Evolutionary conservation across 2,888 invertebrate species (phyloP), one percentile per base, ranked within the genome.

Genomic region (Tridacna gigas): DNA sequence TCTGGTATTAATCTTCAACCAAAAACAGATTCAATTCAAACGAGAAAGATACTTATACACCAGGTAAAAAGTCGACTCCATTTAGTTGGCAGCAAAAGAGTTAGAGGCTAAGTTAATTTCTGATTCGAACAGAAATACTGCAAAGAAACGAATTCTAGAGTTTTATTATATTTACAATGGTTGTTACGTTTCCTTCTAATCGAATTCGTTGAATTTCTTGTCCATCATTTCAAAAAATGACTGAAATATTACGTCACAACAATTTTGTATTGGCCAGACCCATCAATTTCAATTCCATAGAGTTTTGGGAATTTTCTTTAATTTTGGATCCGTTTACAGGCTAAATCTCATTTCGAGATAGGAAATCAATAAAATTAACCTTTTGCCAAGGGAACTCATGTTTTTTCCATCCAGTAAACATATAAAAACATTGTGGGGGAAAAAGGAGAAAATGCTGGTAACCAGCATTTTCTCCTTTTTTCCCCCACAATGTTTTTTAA

Each of bases 281-380:
- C 73, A 63, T 73, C 78, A 78, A 78, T 78, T 78, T 78, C 73
- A 78, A 78, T 71, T 78, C 26, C 56, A 7, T 26, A 67, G n/a
- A 37, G 45, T 71, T 60, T 73, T 71, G 26, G 61, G 65, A 61
- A 78, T 69, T 77, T 67, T 69, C 67, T 77, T 67, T 67, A 77
- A 77, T 77, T 77, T 60, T 60, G 28, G 56, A 37, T 77, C 56
- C 67, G 67, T 77, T 67, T 77, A 69, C 47, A n/a, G 67, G 22
- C 28, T 15, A 77, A 69, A 77, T 69, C 77, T 77, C 67, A 77
- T 77, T 77, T 69, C 37, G 12, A 28, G n/a, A 45, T 67, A 37
- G 45, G 0, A 71, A 37, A 79, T 79, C 79, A 75, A 79, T 82
- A 56, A 61, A 69, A 82, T 79, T 82, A 82, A 82, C 75, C 78